A percentile compares a stretch with the other conserved stretches of the same genome.
Conservation (phyloP, 2,113 vertebrate species). For the Varanus komodoensis region DNA sequence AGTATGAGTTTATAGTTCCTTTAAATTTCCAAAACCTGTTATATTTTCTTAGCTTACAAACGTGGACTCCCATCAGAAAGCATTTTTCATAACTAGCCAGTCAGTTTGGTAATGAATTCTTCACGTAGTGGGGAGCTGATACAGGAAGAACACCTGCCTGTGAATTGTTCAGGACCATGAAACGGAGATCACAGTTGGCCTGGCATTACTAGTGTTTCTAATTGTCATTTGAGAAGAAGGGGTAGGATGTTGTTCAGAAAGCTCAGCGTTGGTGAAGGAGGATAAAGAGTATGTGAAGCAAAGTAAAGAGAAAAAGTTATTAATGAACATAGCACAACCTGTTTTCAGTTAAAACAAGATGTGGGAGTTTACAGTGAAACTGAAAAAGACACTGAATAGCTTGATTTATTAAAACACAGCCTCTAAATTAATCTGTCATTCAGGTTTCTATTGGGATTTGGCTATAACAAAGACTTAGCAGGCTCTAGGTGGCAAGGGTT, state of each 20-base stretch:
- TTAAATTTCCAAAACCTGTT: not conserved
- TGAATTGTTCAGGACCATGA: conserved; percentile 3
- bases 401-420: not conserved
- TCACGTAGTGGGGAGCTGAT: conserved; percentile 9
- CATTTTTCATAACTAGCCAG: not conserved
- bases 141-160: not conserved
- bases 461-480: not conserved
- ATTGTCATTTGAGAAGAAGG: conserved; percentile 2
- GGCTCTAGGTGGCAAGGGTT: not conserved
- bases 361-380: not conserved
- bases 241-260: not conserved
- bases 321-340: not conserved
- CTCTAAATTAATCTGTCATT: not conserved
- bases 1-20: not conserved
- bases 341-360: not conserved
- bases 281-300: conserved; percentile 1
- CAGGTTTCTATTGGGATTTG: not conserved
- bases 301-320: not conserved
- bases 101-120: conserved; percentile 16
- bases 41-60: not conserved
- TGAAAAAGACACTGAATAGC: not conserved
- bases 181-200: not conserved
- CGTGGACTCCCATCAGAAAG: not conserved
- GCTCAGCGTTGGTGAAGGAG: not conserved
- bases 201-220: not conserved